A percentile compares a stretch with the other conserved stretches of the same genome.
phyloP scores from a whole-genome alignment of 2,113 vertebrate genomes.

The Hydropotes inermis region DNA sequence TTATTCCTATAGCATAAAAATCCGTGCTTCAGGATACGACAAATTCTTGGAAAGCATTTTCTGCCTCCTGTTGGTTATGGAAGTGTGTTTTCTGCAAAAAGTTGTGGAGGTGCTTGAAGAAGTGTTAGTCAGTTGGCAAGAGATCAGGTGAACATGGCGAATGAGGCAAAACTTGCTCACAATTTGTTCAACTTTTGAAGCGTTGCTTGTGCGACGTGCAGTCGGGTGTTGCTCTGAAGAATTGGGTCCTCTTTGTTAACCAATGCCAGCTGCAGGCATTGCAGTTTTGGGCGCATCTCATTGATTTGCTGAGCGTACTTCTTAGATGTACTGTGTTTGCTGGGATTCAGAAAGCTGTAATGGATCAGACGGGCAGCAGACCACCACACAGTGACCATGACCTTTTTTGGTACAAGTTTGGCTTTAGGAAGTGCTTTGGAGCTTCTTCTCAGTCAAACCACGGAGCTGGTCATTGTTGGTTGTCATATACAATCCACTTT shows the following conservation, averaged over 20 bases:
- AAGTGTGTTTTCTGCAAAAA: not conserved
- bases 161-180: not conserved
- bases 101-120: not conserved
- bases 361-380: not conserved
- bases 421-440: not conserved
- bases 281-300: not conserved
- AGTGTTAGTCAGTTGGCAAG: not conserved
- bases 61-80: not conserved
- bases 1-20: too few species aligned
- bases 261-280: not conserved
- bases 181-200: not conserved
- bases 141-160: not conserved
- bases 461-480: not conserved
- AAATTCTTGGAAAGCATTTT: not conserved
- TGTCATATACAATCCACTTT: not conserved
- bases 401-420: not conserved
- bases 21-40: too few species aligned
- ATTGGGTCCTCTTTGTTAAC: not conserved
- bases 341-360: not conserved
- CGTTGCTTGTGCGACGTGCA: not conserved
- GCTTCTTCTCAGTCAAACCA: not conserved
- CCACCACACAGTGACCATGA: not conserved
- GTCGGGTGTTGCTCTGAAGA: not conserved
- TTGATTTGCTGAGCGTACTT: not conserved
- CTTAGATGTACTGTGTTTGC: not conserved